These are phyloP conservation scores for Malurus splendens DNA, from an alignment of 2,797 vertebrate genomes.

Conservation along the genomic window DNA sequence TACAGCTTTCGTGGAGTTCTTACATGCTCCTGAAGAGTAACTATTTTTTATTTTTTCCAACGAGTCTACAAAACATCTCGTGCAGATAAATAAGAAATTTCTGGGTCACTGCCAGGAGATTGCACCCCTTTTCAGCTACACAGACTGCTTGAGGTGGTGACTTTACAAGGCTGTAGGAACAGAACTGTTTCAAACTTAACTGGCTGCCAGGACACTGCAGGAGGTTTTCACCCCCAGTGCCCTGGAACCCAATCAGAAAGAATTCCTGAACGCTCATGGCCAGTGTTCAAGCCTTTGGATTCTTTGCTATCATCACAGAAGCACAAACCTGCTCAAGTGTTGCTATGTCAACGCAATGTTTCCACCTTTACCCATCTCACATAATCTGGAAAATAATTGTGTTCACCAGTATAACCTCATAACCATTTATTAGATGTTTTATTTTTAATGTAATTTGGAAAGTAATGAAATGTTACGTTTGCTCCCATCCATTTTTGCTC, in stretches of 20 bases:
- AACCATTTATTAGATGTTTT: not conserved
- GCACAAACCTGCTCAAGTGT: not conserved
- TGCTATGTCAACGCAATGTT: not conserved
- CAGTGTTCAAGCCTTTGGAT: not conserved
- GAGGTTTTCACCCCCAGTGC: not conserved
- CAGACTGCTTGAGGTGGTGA: not conserved
- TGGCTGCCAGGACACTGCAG: not conserved
- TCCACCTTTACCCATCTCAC: not conserved
- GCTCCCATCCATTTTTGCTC: not conserved
- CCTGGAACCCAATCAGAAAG: not conserved
- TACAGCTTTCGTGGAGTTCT: not conserved
- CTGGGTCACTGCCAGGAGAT: not conserved
- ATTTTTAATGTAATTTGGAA: not conserved
- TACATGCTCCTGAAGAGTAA: not conserved
- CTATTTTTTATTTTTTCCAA: not conserved
- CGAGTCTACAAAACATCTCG: not conserved
- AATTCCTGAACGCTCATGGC: not conserved
- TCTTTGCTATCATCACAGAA: not conserved
- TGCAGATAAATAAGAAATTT: not conserved
- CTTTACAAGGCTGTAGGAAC: slow-evolving; percentile 22
- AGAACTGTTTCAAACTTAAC: not conserved
- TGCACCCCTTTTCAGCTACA: not conserved
- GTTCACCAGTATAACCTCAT: not conserved
- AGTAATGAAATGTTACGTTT: not conserved
- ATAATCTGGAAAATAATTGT: not conserved